Base-by-base conservation (phyloP, 2,113 vertebrate species). In the Heterocephalus glaber region DNA sequence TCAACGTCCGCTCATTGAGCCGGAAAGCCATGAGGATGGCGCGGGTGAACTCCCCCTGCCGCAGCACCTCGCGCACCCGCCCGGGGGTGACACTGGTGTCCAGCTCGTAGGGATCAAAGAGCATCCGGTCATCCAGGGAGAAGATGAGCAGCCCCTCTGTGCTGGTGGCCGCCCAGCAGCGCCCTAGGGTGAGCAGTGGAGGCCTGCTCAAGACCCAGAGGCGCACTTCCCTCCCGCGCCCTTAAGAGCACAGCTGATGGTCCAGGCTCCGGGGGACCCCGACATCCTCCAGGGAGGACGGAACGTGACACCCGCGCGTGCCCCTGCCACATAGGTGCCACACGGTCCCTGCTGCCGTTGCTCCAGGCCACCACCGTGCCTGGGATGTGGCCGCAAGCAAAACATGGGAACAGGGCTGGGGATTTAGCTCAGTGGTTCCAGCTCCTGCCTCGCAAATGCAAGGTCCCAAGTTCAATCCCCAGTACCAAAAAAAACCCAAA, bases 131-230 rank as follows among this genome's bases (percentile, higher is more conserved):
- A 0, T 99, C 99, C 66, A 99, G 98, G 0, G 99, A 99, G 98
- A 99, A 99, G 97, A 99, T 97, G 77, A 99, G 99, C 83, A 99
- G 99, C 13, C 99, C 99, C 96, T 99, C 99, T 0, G 99, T 99
- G 96, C 98, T 99, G 44, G 99, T 99, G 95, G 99, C 99, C 0
- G 99, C 99, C 99, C 99, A 99, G 96, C 99, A 99, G 60, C 99
- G 98, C 12, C 99, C 99, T 99, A 96, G 1, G 58, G 52, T 0
- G 7, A 87, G 88, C 16, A 85, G 74, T 2, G 12, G 2, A 5
- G 33, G 44, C 19, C 19, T 47, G 26, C 41, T n/a, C 17, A 47
- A 28, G 20, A 47, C 30, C 44, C 3, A 44, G 44, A 24, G 10
- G 14, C 3, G 28, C 5, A 47, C 24, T 13, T 8, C 26, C 72